Conservation (phyloP, 1,140 invertebrate species). For the Diuraphis noxia region DNA sequence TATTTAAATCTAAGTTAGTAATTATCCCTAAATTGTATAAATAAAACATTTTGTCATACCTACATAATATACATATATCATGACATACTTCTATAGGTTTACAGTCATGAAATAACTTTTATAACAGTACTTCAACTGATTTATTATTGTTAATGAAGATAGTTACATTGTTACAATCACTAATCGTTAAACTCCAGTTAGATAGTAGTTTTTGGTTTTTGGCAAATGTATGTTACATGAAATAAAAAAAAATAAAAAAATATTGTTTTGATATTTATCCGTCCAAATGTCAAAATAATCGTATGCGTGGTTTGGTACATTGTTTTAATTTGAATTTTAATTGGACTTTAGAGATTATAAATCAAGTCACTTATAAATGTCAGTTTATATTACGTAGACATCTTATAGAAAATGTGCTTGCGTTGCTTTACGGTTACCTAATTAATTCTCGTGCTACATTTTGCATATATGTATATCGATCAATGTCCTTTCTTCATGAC, state of each 20-base stretch:
- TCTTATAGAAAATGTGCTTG: not conserved
- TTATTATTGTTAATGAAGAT: not conserved
- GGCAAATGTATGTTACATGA: not conserved
- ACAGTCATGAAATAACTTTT: not conserved
- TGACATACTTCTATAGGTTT: not conserved
- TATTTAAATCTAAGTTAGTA: not conserved
- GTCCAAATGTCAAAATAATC: not conserved
- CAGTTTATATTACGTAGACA: not conserved
- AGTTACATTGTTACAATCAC: not conserved
- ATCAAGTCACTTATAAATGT: not conserved
- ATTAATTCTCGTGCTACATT: not conserved
- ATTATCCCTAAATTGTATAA: not conserved
- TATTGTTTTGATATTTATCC: not conserved
- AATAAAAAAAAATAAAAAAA: not conserved
- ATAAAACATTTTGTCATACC: not conserved
- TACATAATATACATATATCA: not conserved
- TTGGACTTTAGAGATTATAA: not conserved
- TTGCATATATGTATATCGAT: not conserved
- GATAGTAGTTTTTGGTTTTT: not conserved
- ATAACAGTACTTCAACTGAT: not conserved
- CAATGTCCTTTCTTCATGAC: slow-evolving; percentile 1
- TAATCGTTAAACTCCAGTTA: not conserved
- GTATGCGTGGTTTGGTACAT: not conserved
- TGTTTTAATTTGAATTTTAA: not conserved
- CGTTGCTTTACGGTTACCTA: not conserved